These are phyloP conservation scores for Nasonia giraulti DNA, from an alignment of 1,140 invertebrate species.

Conservation along the genomic window DNA sequence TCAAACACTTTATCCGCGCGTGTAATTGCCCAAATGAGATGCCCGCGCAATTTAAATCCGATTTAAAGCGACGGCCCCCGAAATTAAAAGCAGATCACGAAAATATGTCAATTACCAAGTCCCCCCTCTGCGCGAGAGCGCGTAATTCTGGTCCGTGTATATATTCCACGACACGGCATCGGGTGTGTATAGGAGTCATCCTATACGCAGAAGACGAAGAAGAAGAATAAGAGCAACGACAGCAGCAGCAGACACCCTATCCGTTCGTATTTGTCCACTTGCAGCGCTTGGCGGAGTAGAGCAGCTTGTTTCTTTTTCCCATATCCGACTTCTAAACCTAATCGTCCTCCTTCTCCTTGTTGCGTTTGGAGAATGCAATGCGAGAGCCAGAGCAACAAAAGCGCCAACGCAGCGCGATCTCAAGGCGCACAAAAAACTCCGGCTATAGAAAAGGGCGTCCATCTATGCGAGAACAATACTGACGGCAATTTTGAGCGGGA, in stretches of 20 bases:
- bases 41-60: no score
- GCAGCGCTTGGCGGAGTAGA: not conserved
- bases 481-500: conserved; percentile 36
- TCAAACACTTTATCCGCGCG: not conserved
- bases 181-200: conserved; percentile 29
- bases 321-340: not conserved
- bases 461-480: conserved; percentile 50
- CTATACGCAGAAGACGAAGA: not conserved
- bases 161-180: not conserved
- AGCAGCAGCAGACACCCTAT: conserved; percentile 7
- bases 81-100: no score
- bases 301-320: not conserved
- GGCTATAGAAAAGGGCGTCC: conserved; percentile 10
- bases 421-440: conserved; percentile 12
- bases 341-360: conserved; percentile 23
- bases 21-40: not conserved
- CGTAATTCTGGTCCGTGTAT: conserved; percentile 40
- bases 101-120: no score
- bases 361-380: conserved; percentile 13
- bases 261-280: conserved; percentile 22
- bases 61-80: not conserved
- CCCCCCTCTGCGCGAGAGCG: not conserved
- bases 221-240: not conserved
- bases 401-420: not conserved
- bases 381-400: conserved; percentile 7